These are phyloP conservation scores for Euschistus heros DNA, from an alignment of 1,140 invertebrate species.

Conservation along the genomic window DNA sequence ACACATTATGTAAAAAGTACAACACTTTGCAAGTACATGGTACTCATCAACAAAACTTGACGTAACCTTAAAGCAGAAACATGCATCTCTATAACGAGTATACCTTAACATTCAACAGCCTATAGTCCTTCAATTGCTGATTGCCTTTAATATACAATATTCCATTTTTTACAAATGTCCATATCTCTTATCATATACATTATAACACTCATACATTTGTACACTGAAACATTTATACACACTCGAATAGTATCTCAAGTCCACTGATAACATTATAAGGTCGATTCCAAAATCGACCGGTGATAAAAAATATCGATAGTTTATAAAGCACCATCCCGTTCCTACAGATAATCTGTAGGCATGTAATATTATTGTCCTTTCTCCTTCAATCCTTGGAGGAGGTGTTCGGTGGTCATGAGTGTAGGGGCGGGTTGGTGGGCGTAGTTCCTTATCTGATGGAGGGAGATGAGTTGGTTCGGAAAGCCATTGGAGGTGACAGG, in stretches of 20 bases:
- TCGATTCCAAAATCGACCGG: neutral
- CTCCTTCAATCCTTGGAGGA: constrained; percentile 32
- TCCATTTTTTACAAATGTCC: neutral
- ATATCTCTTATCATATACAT: neutral
- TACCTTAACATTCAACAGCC: neutral
- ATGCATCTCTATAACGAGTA: constrained; percentile 10
- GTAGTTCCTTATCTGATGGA: constrained; percentile 94
- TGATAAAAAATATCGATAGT: constrained; percentile 13
- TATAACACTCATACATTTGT: neutral
- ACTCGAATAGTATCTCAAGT: neutral
- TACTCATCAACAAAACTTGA: constrained; percentile 11
- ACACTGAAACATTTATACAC: constrained; percentile 2
- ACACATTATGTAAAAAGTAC: constrained; percentile 16
- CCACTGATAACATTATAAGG: neutral
- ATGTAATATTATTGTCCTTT: constrained; percentile 30
- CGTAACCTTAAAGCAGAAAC: constrained; percentile 3
- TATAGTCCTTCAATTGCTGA: neutral
- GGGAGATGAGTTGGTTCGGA: constrained; percentile 87
- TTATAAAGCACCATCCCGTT: constrained; percentile 14
- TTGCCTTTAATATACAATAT: neutral
- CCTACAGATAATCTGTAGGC: constrained; percentile 16
- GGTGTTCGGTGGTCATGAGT: constrained; percentile 31
- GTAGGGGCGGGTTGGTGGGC: constrained; percentile 65
- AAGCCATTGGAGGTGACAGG: constrained; percentile 57
- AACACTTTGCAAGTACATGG: constrained; percentile 25